These are phyloP conservation scores for Microdon myrmicae DNA, from an alignment of 2,888 invertebrate species.

Conservation along the genomic window DNA sequence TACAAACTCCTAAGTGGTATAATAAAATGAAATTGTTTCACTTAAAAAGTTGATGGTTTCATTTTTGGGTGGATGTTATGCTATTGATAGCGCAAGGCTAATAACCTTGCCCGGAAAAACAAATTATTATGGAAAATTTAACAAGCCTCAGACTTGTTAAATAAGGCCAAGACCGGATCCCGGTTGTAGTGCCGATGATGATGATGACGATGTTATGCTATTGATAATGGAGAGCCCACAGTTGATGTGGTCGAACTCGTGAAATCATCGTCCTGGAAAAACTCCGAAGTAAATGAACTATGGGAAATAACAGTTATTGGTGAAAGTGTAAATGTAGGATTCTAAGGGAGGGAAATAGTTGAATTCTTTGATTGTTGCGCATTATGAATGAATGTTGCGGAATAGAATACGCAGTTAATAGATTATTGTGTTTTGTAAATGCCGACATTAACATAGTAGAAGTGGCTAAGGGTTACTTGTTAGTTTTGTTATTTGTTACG, in stretches of 20 bases:
- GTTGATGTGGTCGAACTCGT: constrained; percentile 17
- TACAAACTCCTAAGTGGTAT: too few relatives aligned
- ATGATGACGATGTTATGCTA: too few relatives aligned
- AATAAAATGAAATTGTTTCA: too few relatives aligned
- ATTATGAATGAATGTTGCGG: constrained; percentile 43
- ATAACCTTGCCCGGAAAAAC: too few relatives aligned
- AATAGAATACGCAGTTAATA: constrained; percentile 55
- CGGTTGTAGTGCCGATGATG: too few relatives aligned
- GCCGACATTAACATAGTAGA: constrained; percentile 28
- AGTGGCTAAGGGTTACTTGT: constrained; percentile 19
- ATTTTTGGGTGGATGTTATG: too few relatives aligned
- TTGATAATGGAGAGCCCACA: constrained; percentile 30
- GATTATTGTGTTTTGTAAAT: constrained; percentile 47
- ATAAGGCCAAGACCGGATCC: too few relatives aligned
- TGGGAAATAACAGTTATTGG: constrained; percentile 59
- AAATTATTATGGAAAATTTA: too few relatives aligned
- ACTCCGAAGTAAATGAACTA: constrained; percentile 56
- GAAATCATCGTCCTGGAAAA: constrained; percentile 47
- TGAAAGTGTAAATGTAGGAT: constrained; percentile 54
- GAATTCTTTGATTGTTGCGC: constrained; percentile 37
- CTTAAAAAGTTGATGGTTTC: too few relatives aligned
- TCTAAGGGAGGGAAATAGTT: constrained; percentile 30
- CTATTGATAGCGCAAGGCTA: too few relatives aligned
- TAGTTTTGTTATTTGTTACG: too few relatives aligned
- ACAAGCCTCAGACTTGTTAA: too few relatives aligned